Base-by-base conservation (phyloP, 2,888 invertebrate species). In the Ellobium chinense region DNA sequence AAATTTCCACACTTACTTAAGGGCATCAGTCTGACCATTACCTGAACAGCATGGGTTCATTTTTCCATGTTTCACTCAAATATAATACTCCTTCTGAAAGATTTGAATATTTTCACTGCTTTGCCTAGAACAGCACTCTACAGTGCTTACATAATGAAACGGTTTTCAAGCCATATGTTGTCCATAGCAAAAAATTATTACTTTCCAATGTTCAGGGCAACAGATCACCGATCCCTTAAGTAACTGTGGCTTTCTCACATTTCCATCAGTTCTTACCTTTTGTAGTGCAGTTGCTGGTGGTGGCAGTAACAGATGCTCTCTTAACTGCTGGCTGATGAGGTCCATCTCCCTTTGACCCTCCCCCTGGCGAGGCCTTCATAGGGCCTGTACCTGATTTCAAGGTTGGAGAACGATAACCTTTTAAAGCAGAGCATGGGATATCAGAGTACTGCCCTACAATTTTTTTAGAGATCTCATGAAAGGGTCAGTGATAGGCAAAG, bases 291-390 rank as follows among this genome's bases (percentile, higher is more conserved):
- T 58, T 68, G 31, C 36, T 62, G 1, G 62, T 18, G 1, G 58
- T 37, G 14, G 70, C 5, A 9, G 76, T 27, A 14, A 66, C 37
- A n/a, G 66, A 56, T 1, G 36, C n/a, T 34, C 63, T 65, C 31
- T 76, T 76, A 34, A 21, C 36, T 46, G 63, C 37, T 39, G 34
- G n/a, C 56, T 63, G 78, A 9, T 78, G 78, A 14, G 46, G 46
- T 1, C 72, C 66, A 66, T 79, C 78, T 2, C 78, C 78, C 68
- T 79, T 79, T 4, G 63, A 62, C 31, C 69, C 78, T 31, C 74
- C 63, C 7, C 46, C 46, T 29, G 62, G 34, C 4, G 14, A 12
- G 5, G n/a, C 63, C 31, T 74, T 62, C 39, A 74, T 2, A 29
- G 63, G 31, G n/a, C 63, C 54, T n/a, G 74, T 24, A 63, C 63